A percentile compares a stretch with the other conserved stretches of the same genome.
Conservation (phyloP, 2,113 vertebrate species). For the Prolemur simus region DNA sequence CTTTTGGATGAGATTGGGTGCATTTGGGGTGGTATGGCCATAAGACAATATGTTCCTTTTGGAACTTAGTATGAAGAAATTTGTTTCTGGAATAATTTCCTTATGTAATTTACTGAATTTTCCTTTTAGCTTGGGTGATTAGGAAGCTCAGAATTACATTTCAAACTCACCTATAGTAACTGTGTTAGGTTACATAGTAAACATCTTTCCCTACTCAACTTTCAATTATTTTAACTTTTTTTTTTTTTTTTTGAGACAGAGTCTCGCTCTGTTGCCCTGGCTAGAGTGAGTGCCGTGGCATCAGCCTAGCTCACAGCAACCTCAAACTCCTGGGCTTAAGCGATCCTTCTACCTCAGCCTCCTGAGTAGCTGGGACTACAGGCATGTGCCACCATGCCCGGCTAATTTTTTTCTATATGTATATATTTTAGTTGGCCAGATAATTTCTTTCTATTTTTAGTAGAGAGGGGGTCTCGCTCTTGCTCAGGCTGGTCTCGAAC, state of each 20-base stretch:
- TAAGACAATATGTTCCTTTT: not conserved
- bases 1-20: not conserved
- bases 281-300: not conserved
- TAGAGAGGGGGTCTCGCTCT: not conserved
- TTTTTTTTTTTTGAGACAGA: not conserved
- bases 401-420: not conserved
- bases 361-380: not conserved
- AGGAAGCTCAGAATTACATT: not conserved
- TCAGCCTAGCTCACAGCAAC: not conserved
- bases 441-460: not conserved
- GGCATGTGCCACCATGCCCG: rapidly evolving
- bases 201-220: not conserved
- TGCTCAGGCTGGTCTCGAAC: not conserved
- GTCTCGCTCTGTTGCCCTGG: not conserved
- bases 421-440: no score
- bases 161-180: not conserved
- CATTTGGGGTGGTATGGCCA: no score
- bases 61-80: not conserved
- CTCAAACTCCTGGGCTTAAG: not conserved
- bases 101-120: not conserved
- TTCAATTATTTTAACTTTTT: not conserved
- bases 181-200: not conserved
- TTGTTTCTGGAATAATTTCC: not conserved
- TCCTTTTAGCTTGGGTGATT: not conserved
- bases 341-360: not conserved